Evolutionary conservation across 2,797 vertebrate species (phyloP), one percentile per base, ranked within the genome.

Genomic region (Amazona ochrocephala): DNA sequence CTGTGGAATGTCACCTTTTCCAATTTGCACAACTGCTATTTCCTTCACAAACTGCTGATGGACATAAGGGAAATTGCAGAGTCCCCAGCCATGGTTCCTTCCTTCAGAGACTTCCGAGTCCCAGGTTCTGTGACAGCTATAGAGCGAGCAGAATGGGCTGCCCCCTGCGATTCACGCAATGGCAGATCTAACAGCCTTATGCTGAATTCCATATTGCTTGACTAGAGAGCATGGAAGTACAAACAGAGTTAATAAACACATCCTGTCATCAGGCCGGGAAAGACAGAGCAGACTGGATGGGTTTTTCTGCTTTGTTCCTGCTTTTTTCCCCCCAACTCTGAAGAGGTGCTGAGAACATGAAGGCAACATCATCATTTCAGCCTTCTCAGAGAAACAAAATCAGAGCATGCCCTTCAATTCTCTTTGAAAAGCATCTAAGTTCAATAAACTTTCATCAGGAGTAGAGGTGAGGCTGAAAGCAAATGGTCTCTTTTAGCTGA

Each of bases 381-480:
- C 91, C 93, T 94, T 65, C 83, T 75, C 84, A 10, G 50, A 89
- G 87, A 95, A 89, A 85, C 67, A 80, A 93, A 93, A 96, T 95
- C 48, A 95, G 60, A 96, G 45, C 5, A 11, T 80, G 84, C 82
- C 94, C 92, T 96, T 95, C 92, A 89, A 91, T 67, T 95, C 90
- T 87, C 93, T 95, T 94, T 95, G 94, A 96, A 95, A 96, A 84
- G 68, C 84, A 95, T 79, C 88, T 22, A 80, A 96, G 94, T 94
- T 92, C 94, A 94, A 93, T 76, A 82, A 96, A 97, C 70, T 97
- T 97, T 96, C 87, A 97, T 94, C 95, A 94, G 93, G 96, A 96
- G 95, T 94, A 96, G 94, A 97, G 96, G 96, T 97, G 93, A 97
- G 76, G 84, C 75, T 95, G 92, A 95, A 96, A 97, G 94, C 90